Base-by-base conservation (phyloP, 2,113 vertebrate species). In the Dromas ardeola region DNA sequence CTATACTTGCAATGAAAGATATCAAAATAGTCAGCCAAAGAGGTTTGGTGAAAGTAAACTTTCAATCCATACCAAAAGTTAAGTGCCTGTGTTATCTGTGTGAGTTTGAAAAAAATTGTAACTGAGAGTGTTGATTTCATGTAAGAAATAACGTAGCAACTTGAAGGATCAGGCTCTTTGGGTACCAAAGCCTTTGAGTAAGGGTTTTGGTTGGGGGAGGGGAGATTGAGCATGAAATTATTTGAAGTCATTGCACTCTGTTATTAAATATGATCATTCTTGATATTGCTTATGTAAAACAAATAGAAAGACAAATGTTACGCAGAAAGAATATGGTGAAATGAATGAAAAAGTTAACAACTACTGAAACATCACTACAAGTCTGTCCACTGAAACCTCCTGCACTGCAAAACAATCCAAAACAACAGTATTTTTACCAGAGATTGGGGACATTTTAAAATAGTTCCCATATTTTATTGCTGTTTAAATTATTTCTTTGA, bases 151-250 rank as follows among this genome's bases (percentile, higher is more conserved):
- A 38, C 14, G 47, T 1, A 34, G 6, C 27, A 45, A 16, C 11
- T 56, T 59, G 50, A 85, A 82, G 21, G 6, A 61, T 25, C 8
- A 27, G 9, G 13, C 5, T 45, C 30, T 29, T 71, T 11, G 17
- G 14, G 45, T 77, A 32, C 9, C 13, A 40, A 11, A 80, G 16
- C 15, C 34, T 84, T 49, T 78, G 34, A 38, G 29, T 36, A 50
- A 36, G 6, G 7, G 6, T 8, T 63, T 69, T 81, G 14, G 2
- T 7, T 42, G 11, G 4, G 16, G 15, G 4, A n/a, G 2, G 3
- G 5, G 10, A 1, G 0, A 2, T 4, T 36, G 25, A 65, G 10
- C 16, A 18, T 5, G 6, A 15, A 56, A 69, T 63, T 63, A 43
- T 45, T 92, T 77, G 5, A 55, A 67, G 13, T 43, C 5, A 47